phyloP scores from a whole-genome alignment of 2,888 invertebrate genomes.

The Automeris io region DNA sequence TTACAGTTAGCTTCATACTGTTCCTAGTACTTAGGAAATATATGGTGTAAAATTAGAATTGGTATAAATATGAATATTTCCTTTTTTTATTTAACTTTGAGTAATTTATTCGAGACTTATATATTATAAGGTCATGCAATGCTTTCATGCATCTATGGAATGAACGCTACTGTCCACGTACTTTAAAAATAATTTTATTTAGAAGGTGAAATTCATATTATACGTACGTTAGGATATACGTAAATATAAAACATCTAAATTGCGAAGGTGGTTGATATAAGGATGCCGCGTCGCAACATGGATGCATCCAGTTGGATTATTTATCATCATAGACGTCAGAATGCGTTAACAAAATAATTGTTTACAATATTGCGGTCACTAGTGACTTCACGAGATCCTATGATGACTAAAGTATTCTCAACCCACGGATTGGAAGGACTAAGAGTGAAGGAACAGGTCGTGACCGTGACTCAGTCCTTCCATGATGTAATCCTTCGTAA shows the following conservation, averaged over 20 bases:
- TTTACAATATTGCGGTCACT: slow-evolving; percentile 51
- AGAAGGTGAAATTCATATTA: no score
- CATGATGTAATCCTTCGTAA: slow-evolving; percentile 67
- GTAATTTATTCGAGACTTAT: no score
- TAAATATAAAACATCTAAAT: slow-evolving; percentile 8
- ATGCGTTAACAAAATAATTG: slow-evolving; percentile 31
- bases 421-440: slow-evolving; percentile 58
- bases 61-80: no score
- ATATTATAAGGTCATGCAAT: no score
- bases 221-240: no score
- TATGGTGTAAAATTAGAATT: no score
- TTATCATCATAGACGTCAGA: slow-evolving; percentile 36
- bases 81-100: no score
- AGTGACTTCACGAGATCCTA: slow-evolving; percentile 41
- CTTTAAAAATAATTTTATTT: no score
- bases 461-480: slow-evolving; percentile 69
- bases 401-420: slow-evolving; percentile 64
- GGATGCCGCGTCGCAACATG: slow-evolving; percentile 14
- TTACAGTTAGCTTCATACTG: no score
- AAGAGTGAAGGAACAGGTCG: slow-evolving; percentile 41
- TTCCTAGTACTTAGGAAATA: no score
- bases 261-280: slow-evolving; percentile 26
- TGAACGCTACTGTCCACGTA: no score
- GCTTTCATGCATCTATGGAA: no score
- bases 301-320: slow-evolving; percentile 23